Evolutionary conservation across 2,113 vertebrate genomes (phyloP).

Genomic region (Ondatra zibethicus): DNA sequence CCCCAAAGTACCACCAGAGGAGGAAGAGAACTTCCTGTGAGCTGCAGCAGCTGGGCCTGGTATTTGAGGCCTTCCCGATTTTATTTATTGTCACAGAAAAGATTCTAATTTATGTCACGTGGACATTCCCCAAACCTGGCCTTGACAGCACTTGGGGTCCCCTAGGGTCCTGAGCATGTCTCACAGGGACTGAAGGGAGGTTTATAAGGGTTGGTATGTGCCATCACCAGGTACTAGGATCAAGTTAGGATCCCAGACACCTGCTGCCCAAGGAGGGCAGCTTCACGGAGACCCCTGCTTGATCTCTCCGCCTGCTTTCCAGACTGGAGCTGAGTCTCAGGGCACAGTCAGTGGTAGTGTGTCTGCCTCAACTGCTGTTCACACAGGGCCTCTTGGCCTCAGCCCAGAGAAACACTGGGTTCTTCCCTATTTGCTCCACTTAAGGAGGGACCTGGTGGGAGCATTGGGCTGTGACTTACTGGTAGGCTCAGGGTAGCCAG

Average conservation of each 20-base stretch:
- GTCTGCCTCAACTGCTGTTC: not conserved
- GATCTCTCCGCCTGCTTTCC: not conserved
- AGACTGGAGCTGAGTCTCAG: not conserved
- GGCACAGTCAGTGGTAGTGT: not conserved
- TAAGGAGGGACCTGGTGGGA: not conserved
- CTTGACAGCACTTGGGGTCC: not conserved
- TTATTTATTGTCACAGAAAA: conserved; percentile 76
- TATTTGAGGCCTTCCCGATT: not conserved
- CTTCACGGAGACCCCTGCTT: not conserved
- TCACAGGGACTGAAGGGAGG: not conserved
- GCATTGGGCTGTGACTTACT: not conserved
- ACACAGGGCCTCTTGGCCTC: not conserved
- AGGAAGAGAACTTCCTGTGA: conserved; percentile 78
- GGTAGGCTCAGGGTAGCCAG: not conserved
- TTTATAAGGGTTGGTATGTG: not conserved
- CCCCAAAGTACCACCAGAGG: not conserved
- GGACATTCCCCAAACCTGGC: conserved; percentile 3
- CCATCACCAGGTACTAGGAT: not conserved
- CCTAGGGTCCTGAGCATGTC: not conserved
- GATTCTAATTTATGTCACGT: conserved; percentile 74
- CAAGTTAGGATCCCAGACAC: not conserved
- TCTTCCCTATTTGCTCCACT: not conserved
- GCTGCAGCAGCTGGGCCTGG: conserved; percentile 8
- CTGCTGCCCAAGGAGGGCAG: not conserved
- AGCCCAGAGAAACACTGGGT: not conserved